These are phyloP conservation scores for Crenuchus spilurus DNA, from an alignment of 2,797 vertebrate genomes.

Conservation along the genomic window DNA sequence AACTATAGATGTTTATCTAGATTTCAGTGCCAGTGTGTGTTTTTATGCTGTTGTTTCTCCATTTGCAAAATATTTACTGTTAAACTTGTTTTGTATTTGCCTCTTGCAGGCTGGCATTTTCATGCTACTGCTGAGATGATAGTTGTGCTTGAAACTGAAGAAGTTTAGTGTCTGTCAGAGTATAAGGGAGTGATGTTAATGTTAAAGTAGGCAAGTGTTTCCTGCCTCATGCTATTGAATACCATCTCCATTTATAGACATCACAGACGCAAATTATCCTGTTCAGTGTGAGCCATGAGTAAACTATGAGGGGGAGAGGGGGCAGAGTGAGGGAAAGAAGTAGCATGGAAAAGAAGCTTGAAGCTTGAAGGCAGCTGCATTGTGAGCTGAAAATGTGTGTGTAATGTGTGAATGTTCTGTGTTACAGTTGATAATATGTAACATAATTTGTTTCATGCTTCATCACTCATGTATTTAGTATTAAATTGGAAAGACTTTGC, in stretches of 20 bases:
- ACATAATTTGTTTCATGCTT: too few species aligned
- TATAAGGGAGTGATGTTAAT: slow-evolving; percentile 12
- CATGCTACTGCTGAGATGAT: neutral
- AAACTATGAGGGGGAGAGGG: slow-evolving; percentile 31
- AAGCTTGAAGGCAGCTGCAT: neutral
- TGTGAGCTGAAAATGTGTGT: neutral
- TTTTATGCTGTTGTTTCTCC: neutral
- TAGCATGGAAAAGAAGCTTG: neutral
- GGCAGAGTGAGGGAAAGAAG: neutral
- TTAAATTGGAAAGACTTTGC: too few species aligned
- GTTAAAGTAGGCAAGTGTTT: slow-evolving; percentile 44
- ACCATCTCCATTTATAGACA: slow-evolving; percentile 69
- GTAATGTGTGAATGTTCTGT: neutral
- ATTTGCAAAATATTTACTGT: neutral
- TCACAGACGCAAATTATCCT: slow-evolving; percentile 42
- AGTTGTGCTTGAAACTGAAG: neutral
- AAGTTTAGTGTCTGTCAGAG: neutral
- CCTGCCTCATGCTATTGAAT: slow-evolving; percentile 53
- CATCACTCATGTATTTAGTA: too few species aligned
- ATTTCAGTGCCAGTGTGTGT: neutral
- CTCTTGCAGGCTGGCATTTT: neutral
- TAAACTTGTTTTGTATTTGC: neutral
- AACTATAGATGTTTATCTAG: neutral
- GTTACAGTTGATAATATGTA: too few species aligned
- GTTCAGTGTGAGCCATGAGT: slow-evolving; percentile 43